Conservation (phyloP, 2,113 vertebrate species). For the Perccottus glenii region DNA sequence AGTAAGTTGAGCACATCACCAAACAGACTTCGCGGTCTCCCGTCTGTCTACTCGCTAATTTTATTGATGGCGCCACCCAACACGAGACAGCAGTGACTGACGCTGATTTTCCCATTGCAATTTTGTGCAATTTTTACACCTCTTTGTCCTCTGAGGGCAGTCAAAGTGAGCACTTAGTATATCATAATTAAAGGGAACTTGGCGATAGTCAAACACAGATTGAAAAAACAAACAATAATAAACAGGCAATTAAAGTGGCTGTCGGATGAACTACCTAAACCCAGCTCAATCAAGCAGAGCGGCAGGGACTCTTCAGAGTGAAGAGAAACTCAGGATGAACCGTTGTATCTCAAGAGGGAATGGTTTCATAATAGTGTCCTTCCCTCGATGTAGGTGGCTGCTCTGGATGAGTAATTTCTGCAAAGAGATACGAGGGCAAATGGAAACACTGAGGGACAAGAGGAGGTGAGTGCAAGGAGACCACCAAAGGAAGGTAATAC, state of each 20-base stretch:
- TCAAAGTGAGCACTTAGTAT: conserved; percentile 38
- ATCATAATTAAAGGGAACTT: conserved; percentile 57
- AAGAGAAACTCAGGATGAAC: conserved; percentile 23
- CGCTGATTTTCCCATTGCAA: conserved; percentile 50
- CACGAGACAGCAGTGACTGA: conserved; percentile 41
- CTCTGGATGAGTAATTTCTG: conserved; percentile 50
- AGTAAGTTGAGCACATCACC: conserved; percentile 46
- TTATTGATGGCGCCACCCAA: conserved; percentile 59
- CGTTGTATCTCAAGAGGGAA: conserved; percentile 16
- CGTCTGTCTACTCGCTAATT: conserved; percentile 56
- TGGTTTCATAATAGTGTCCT: conserved; percentile 36
- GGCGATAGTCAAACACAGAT: conserved; percentile 16
- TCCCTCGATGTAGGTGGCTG: conserved; percentile 17
- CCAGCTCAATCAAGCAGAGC: conserved; percentile 28
- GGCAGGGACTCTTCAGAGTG: conserved; percentile 21
- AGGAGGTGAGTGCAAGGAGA: conserved; percentile 38
- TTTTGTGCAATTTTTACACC: conserved; percentile 50
- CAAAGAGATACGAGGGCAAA: conserved; percentile 12
- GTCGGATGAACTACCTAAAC: conserved; percentile 21
- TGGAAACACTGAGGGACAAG: conserved; percentile 15
- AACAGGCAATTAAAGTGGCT: conserved; percentile 27
- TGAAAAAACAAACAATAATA: conserved; percentile 16
- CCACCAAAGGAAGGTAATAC: not conserved
- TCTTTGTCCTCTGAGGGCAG: conserved; percentile 15
- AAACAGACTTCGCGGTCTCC: conserved; percentile 30